A percentile compares a stretch with the other conserved stretches of the same genome.
phyloP scores from a whole-genome alignment of 2,797 vertebrate species.

The Myotis vivesi region DNA sequence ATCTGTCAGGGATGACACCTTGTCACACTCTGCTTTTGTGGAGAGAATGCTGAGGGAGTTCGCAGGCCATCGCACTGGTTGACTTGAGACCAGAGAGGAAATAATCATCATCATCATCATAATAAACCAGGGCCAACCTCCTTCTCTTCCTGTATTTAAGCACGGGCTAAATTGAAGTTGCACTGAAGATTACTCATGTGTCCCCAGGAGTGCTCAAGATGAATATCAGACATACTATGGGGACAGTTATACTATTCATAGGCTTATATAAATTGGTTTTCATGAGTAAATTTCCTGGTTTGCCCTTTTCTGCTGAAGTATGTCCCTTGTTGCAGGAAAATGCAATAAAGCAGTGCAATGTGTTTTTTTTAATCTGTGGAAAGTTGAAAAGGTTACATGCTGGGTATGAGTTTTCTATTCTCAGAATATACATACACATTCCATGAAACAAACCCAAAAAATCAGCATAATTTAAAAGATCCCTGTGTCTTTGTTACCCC shows the following conservation, averaged over 20 bases:
- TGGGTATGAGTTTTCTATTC: slow-evolving; percentile 55
- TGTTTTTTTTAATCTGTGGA: slow-evolving; percentile 66
- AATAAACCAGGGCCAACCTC: not conserved
- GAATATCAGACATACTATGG: slow-evolving; percentile 43
- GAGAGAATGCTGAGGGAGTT: slow-evolving; percentile 81
- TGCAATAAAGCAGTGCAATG: slow-evolving; percentile 67
- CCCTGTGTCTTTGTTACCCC: slow-evolving; percentile 42
- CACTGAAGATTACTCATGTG: slow-evolving; percentile 65
- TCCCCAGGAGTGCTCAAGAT: slow-evolving; percentile 68
- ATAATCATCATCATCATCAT: not conserved
- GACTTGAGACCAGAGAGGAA: slow-evolving; percentile 70
- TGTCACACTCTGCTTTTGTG: slow-evolving; percentile 84
- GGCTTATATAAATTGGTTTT: slow-evolving; percentile 75
- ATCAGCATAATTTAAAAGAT: slow-evolving; percentile 28
- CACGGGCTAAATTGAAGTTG: not conserved
- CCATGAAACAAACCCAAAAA: slow-evolving; percentile 27
- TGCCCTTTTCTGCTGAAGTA: slow-evolving; percentile 72
- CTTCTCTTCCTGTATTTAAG: slow-evolving; percentile 65
- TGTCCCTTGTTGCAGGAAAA: slow-evolving; percentile 63
- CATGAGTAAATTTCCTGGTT: slow-evolving; percentile 69
- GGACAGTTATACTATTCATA: slow-evolving; percentile 46
- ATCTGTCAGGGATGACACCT: slow-evolving; percentile 84
- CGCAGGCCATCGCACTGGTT: slow-evolving; percentile 72
- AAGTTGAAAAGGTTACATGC: slow-evolving; percentile 70
- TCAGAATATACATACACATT: slow-evolving; percentile 50